Conservation (phyloP, 37 sponge, comb jelly and placozoan species). For the Spongilla lacustris region DNA sequence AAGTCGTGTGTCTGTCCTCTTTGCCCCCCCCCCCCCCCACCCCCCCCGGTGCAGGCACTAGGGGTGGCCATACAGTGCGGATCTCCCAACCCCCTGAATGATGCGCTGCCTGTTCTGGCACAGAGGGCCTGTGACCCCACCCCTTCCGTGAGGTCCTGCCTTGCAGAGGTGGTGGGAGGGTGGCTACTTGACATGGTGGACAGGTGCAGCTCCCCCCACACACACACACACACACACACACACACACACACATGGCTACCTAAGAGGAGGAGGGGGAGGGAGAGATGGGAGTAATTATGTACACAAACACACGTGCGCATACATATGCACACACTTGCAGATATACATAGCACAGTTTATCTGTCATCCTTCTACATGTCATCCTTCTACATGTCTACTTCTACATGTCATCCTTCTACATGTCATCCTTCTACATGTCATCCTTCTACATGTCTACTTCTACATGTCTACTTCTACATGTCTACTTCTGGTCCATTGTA, state of each 20-base stretch:
- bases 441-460: too few species aligned
- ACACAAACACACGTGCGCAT: too few species aligned
- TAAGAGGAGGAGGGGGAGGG: too few species aligned
- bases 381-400: too few species aligned
- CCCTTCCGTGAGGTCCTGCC: constrained; percentile 74
- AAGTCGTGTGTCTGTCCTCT: neutral
- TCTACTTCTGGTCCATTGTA: too few species aligned
- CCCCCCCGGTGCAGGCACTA: constrained; percentile 41
- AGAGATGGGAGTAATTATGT: too few species aligned
- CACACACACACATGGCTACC: neutral
- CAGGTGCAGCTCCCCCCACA: constrained; percentile 40
- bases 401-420: too few species aligned
- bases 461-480: too few species aligned
- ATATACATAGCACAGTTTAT: too few species aligned
- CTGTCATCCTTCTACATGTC: too few species aligned
- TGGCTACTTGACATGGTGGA: constrained; percentile 85
- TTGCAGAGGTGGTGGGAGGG: constrained; percentile 54
- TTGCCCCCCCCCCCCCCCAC: neutral
- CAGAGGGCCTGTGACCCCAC: constrained; percentile 84
- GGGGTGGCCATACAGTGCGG: constrained; percentile 58
- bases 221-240: neutral
- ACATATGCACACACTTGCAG: too few species aligned
- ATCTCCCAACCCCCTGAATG: constrained; percentile 61
- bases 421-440: too few species aligned
- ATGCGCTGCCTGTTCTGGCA: constrained; percentile 72